Conservation (phyloP, 1,140 invertebrate genomes). For the Sweltsa coloradensis region DNA sequence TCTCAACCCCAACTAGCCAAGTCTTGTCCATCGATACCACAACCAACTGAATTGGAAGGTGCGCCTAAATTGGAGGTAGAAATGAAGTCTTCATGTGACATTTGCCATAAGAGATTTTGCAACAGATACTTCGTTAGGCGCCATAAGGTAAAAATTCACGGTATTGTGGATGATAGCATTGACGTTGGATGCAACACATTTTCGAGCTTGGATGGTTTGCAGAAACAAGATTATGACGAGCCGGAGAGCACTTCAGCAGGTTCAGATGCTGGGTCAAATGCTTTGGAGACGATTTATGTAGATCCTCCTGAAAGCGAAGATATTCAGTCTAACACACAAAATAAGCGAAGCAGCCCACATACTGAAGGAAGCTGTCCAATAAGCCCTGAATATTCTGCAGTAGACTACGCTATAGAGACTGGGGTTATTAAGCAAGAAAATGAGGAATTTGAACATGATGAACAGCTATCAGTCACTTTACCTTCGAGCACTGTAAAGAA, state of each 20-base stretch:
- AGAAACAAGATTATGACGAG: slow-evolving; percentile 2
- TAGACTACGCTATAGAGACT: background rate
- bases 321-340: no score
- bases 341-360: no score
- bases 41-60: no score
- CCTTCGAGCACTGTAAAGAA: no score
- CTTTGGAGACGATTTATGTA: background rate
- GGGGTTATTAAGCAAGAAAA: background rate
- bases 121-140: slow-evolving; percentile 62
- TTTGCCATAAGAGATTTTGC: slow-evolving; percentile 57
- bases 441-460: background rate
- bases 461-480: background rate
- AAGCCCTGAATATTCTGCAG: background rate
- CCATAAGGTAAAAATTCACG: slow-evolving; percentile 43
- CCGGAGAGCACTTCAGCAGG: background rate
- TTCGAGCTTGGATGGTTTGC: no score
- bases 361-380: no score
- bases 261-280: background rate
- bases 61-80: no score
- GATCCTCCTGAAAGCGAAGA: no score
- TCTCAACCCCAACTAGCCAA: no score
- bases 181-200: no score
- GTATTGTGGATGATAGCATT: slow-evolving; percentile 26
- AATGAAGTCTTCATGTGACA: slow-evolving; percentile 33
- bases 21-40: no score